Evolutionary conservation across 2,113 vertebrate species (phyloP).

Genomic region (Poeciliopsis occidentalis): DNA sequence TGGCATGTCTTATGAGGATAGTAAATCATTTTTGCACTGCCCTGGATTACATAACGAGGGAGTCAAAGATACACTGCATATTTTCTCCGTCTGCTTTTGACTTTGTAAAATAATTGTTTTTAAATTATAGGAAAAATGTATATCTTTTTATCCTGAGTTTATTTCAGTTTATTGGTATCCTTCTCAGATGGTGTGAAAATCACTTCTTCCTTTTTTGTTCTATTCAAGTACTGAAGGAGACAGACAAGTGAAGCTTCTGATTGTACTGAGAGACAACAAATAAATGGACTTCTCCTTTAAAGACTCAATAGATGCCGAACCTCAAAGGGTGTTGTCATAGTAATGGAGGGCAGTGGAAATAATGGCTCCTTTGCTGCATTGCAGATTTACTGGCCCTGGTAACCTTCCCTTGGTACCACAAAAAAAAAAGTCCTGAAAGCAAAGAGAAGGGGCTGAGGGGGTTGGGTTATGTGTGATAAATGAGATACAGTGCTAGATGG

Average conservation of each 20-base stretch:
- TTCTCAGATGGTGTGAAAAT: conserved; percentile 9
- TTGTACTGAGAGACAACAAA: conserved; percentile 54
- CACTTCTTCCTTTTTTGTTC: conserved; percentile 3
- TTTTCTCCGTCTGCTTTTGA: not conserved
- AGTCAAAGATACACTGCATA: not conserved
- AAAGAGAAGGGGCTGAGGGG: conserved; percentile 11
- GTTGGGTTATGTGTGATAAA: conserved; percentile 29
- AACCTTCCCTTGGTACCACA: conserved; percentile 24
- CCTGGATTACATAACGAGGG: not conserved
- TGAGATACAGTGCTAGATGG: conserved; percentile 31
- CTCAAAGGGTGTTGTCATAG: conserved; percentile 78
- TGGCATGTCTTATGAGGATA: not conserved
- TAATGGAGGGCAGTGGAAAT: conserved; percentile 69
- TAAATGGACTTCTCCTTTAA: conserved; percentile 71
- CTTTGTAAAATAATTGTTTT: not conserved
- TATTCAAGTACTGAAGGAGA: conserved; percentile 22
- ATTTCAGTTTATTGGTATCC: not conserved
- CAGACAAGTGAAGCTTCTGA: conserved; percentile 41
- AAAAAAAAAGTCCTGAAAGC: conserved; percentile 39
- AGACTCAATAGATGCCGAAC: conserved; percentile 62
- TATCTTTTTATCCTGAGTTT: conserved; percentile 13
- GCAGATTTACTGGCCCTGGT: conserved; percentile 56
- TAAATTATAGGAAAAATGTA: not conserved
- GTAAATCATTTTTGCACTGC: not conserved
- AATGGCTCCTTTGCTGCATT: conserved; percentile 69